phyloP scores from a whole-genome alignment of 1,140 invertebrate genomes.

The Microplitis demolitor region DNA sequence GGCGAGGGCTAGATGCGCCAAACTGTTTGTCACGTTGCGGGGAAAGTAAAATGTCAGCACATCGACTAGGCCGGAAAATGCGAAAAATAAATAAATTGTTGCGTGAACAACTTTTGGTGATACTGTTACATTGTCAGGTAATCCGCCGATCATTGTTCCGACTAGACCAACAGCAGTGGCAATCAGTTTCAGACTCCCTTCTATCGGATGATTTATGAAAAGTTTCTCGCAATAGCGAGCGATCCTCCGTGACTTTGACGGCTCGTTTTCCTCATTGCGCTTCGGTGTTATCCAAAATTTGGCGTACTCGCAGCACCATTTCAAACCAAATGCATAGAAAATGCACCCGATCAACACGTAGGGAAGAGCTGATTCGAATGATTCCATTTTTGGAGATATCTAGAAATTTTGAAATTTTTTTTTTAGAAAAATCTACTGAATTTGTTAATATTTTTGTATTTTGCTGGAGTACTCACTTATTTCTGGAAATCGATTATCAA shows the following conservation, averaged over 20 bases:
- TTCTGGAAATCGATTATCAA: no score
- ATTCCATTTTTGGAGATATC: constrained; percentile 26
- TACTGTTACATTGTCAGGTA: constrained; percentile 37
- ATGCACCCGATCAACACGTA: constrained; percentile 45
- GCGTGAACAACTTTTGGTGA: constrained; percentile 54
- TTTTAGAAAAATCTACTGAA: background rate
- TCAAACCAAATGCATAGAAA: constrained; percentile 50
- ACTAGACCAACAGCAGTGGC: constrained; percentile 45
- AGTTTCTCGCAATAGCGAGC: constrained; percentile 35
- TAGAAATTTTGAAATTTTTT: background rate
- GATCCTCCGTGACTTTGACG: constrained; percentile 24
- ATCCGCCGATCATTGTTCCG: constrained; percentile 41
- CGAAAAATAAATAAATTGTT: constrained; percentile 58
- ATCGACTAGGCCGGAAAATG: constrained; percentile 57
- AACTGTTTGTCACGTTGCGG: constrained; percentile 43
- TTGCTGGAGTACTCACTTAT: no score
- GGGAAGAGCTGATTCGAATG: constrained; percentile 18
- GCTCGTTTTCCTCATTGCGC: constrained; percentile 32
- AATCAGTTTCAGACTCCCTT: constrained; percentile 48
- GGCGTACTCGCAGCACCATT: constrained; percentile 52
- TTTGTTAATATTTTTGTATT: no score
- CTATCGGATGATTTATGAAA: constrained; percentile 41
- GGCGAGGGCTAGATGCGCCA: constrained; percentile 51
- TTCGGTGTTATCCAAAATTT: constrained; percentile 39
- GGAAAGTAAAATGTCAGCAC: constrained; percentile 56